A percentile compares a stretch with the other conserved stretches of the same genome.
Conservation (phyloP, 2,888 invertebrate genomes). For the Autographa gamma region DNA sequence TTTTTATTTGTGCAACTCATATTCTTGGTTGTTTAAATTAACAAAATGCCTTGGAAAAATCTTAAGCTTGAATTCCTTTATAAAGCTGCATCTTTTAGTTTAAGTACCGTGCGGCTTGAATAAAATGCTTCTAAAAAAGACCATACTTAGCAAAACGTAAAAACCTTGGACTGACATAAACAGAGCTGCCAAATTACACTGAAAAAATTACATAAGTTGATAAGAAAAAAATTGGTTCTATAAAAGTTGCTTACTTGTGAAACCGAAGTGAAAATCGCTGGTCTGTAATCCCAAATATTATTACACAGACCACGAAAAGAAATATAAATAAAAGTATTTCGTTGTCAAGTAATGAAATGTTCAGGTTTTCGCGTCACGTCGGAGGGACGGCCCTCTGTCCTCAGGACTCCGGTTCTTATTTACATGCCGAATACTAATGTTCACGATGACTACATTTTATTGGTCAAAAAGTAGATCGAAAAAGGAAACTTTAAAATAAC, state of each 20-base stretch:
- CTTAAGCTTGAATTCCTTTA: too few species aligned
- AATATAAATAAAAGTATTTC: conserved; percentile 52
- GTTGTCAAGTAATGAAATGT: conserved; percentile 56
- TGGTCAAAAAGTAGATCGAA: conserved; percentile 25
- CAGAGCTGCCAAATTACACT: too few species aligned
- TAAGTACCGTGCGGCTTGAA: too few species aligned
- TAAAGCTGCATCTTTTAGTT: too few species aligned
- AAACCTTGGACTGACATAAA: too few species aligned
- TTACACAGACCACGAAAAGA: conserved; percentile 14
- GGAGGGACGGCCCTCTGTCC: conserved; percentile 29
- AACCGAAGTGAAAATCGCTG: background rate
- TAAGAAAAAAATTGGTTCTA: too few species aligned
- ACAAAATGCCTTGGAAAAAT: too few species aligned
- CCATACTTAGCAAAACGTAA: too few species aligned
- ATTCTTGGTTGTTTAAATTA: too few species aligned
- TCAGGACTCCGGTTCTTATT: conserved; percentile 21
- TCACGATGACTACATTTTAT: conserved; percentile 30
- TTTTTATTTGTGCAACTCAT: too few species aligned
- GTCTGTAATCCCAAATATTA: conserved; percentile 11
- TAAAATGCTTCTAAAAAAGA: too few species aligned
- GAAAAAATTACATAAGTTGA: too few species aligned
- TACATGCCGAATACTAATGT: conserved; percentile 53
- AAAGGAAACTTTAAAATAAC: background rate
- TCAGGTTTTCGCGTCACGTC: conserved; percentile 61
- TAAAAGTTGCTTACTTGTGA: background rate